phyloP scores from a whole-genome alignment of 2,888 invertebrate genomes.

The Beris morrisii region DNA sequence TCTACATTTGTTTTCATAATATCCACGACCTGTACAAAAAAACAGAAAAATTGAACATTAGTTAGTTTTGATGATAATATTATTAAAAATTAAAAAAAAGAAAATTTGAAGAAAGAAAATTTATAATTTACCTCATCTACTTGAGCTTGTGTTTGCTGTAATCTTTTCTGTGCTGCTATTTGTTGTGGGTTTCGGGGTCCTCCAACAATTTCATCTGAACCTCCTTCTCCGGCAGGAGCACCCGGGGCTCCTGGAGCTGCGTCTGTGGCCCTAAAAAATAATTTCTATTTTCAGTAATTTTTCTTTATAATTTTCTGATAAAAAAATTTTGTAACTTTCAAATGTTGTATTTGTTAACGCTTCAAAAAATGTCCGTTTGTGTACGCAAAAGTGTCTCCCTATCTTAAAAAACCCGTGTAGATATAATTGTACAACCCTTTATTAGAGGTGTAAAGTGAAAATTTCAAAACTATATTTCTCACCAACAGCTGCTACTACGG shows the following conservation, averaged over 20 bases:
- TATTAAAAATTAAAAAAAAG: background rate
- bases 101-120: background rate
- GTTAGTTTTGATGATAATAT: background rate
- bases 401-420: too few species aligned
- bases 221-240: slow-evolving; percentile 65
- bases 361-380: too few species aligned
- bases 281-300: too few species aligned
- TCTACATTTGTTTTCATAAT: slow-evolving; percentile 97
- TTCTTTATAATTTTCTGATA: too few species aligned
- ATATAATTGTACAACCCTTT: too few species aligned
- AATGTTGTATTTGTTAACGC: too few species aligned
- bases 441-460: too few species aligned
- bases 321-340: too few species aligned
- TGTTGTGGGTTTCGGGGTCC: slow-evolving; percentile 85
- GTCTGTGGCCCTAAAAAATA: slow-evolving; percentile 34
- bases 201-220: slow-evolving; percentile 79
- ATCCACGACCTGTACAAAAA: slow-evolving; percentile 70
- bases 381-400: too few species aligned
- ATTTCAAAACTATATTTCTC: too few species aligned
- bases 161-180: slow-evolving; percentile 77
- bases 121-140: slow-evolving; percentile 67
- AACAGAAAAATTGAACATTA: background rate
- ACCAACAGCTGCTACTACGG: too few species aligned
- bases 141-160: slow-evolving; percentile 84
- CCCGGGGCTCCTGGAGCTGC: slow-evolving; percentile 65